Conservation (phyloP, 2,113 vertebrate species). For the Rhodinocichla rosea region DNA sequence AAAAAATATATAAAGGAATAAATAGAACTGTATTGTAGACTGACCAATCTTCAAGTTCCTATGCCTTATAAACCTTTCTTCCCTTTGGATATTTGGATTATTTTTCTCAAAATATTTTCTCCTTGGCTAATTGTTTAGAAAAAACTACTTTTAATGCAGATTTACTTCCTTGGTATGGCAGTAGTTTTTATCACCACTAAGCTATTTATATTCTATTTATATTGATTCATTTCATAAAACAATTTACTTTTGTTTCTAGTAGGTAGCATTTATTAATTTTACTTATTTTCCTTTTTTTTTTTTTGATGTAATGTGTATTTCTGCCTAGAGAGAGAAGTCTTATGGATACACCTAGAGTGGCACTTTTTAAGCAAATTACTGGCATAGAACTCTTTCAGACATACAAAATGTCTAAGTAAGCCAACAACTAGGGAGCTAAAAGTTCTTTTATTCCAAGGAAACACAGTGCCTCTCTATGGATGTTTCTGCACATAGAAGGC, state of each 20-base stretch:
- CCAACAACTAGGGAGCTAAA: neutral
- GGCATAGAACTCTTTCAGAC: neutral
- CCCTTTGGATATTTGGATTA: neutral
- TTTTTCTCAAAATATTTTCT: neutral
- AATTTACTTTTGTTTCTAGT: neutral
- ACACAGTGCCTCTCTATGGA: neutral
- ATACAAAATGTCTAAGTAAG: neutral
- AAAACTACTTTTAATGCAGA: neutral
- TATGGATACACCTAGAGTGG: neutral
- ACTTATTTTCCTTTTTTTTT: neutral
- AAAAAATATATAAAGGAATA: neutral
- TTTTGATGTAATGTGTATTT: neutral
- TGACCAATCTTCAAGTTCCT: neutral
- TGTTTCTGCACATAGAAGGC: neutral
- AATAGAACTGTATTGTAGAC: neutral
- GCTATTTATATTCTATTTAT: neutral
- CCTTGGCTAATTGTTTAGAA: neutral
- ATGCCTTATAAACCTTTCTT: neutral
- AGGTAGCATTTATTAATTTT: neutral
- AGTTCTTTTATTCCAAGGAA: neutral
- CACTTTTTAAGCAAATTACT: neutral
- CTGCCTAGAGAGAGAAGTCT: neutral
- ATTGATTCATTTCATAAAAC: neutral
- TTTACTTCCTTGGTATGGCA: neutral
- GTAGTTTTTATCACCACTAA: neutral